Percentiles rank a stretch among this genome's conserved stretches.
phyloP scores from a whole-genome alignment of 2,797 vertebrate species.

The Gymnothorax reevesii region DNA sequence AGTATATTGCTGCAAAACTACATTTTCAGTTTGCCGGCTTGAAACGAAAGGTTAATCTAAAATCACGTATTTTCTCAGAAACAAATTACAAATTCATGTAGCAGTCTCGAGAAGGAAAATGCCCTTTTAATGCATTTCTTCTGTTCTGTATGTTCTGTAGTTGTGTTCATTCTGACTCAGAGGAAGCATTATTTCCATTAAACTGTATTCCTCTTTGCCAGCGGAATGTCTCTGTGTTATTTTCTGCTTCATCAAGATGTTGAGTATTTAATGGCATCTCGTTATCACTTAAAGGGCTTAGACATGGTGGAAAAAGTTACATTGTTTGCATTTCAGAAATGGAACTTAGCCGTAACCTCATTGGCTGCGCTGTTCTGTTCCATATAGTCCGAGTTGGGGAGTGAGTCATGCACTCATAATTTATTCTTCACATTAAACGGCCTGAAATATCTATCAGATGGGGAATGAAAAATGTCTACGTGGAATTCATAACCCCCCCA shows the following conservation, averaged over 20 bases:
- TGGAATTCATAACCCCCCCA: neutral
- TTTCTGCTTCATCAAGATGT: neutral
- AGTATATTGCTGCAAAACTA: too few relatives aligned
- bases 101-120: slow-evolving; percentile 4
- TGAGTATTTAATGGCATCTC: neutral
- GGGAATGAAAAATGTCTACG: neutral
- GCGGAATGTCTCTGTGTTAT: neutral
- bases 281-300: neutral
- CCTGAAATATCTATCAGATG: neutral
- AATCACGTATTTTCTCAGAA: neutral
- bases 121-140: slow-evolving; percentile 10
- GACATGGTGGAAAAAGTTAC: neutral
- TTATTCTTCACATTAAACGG: neutral
- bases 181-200: neutral
- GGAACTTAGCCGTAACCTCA: neutral
- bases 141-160: slow-evolving; percentile 35
- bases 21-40: neutral
- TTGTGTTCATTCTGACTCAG: slow-evolving; percentile 25
- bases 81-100: neutral
- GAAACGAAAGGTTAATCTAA: neutral
- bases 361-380: neutral
- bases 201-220: neutral
- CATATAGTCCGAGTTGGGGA: too few relatives aligned
- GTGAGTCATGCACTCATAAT: neutral
- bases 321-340: neutral